These are phyloP conservation scores for Ormia ochracea DNA, from an alignment of 2,888 invertebrate species.

Conservation along the genomic window DNA sequence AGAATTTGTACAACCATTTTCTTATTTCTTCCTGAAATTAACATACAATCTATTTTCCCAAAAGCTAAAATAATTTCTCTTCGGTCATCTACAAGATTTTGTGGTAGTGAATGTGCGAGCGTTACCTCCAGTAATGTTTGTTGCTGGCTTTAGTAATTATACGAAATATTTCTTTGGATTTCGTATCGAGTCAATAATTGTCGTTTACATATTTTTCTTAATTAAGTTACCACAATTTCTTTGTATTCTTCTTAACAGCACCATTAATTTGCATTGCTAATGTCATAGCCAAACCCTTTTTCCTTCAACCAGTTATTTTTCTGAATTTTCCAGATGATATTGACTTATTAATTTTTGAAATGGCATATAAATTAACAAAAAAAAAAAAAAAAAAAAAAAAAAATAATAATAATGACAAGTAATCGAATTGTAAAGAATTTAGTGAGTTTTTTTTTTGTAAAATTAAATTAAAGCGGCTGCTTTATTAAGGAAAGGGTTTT, in stretches of 20 bases:
- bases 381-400: no score
- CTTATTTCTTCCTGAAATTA: slow-evolving; percentile 31
- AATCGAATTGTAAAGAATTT: background rate
- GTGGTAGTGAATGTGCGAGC: slow-evolving; percentile 42
- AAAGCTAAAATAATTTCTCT: slow-evolving; percentile 26
- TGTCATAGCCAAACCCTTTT: background rate
- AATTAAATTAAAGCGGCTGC: background rate
- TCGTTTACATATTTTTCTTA: slow-evolving; percentile 54
- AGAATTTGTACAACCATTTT: background rate
- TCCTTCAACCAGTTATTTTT: no score
- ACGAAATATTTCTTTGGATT: slow-evolving; percentile 28
- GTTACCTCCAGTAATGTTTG: slow-evolving; percentile 47
- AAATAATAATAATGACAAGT: slow-evolving; percentile 15
- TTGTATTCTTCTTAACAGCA: background rate
- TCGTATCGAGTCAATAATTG: slow-evolving; percentile 50
- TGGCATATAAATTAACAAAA: slow-evolving; percentile 29
- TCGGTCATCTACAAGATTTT: slow-evolving; percentile 25
- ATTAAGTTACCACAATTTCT: slow-evolving; percentile 20
- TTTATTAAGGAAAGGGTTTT: background rate
- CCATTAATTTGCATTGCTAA: slow-evolving; percentile 60
- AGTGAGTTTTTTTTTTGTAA: background rate
- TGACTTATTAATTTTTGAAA: slow-evolving; percentile 56
- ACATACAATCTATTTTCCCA: slow-evolving; percentile 47
- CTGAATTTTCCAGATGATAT: slow-evolving; percentile 1
- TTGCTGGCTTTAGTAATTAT: slow-evolving; percentile 7